A percentile compares a stretch with the other conserved stretches of the same genome.
Evolutionary conservation across 2,113 vertebrate species (phyloP).

Genomic region (Calonectris borealis): DNA sequence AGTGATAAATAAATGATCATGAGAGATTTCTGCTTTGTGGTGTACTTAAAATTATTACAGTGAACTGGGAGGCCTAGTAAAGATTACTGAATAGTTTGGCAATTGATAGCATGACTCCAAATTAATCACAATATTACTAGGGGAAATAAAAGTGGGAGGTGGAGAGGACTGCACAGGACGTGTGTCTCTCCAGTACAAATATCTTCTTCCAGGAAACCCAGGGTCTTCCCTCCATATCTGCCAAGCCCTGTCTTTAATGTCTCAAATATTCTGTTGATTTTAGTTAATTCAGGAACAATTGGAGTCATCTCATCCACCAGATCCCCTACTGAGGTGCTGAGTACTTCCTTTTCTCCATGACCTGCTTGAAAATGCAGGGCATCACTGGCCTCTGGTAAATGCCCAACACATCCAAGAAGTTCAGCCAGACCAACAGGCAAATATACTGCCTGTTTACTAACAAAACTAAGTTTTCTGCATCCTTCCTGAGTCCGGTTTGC

Average conservation of each 20-base stretch:
- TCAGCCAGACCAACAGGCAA: not conserved
- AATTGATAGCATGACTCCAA: not conserved
- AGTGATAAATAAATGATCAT: not conserved
- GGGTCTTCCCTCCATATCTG: not conserved
- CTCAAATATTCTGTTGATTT: not conserved
- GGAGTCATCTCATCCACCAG: not conserved
- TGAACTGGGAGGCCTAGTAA: not conserved
- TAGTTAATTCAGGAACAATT: slow-evolving; percentile 23
- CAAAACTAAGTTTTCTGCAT: not conserved
- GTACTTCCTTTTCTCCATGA: not conserved
- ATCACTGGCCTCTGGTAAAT: not conserved
- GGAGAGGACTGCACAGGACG: not conserved
- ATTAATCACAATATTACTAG: not conserved
- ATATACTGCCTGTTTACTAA: not conserved
- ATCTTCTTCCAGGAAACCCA: not conserved
- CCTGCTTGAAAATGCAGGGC: not conserved
- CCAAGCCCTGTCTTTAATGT: not conserved
- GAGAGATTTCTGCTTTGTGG: not conserved
- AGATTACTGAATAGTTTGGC: not conserved
- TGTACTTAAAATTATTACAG: not conserved
- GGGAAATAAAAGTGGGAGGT: not conserved
- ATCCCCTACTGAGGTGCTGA: not conserved
- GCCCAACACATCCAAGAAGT: not conserved
- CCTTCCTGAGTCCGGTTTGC: not conserved
- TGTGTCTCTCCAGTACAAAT: not conserved